Conservation (phyloP, 2,113 vertebrate genomes). For the Hipposideros armiger region DNA sequence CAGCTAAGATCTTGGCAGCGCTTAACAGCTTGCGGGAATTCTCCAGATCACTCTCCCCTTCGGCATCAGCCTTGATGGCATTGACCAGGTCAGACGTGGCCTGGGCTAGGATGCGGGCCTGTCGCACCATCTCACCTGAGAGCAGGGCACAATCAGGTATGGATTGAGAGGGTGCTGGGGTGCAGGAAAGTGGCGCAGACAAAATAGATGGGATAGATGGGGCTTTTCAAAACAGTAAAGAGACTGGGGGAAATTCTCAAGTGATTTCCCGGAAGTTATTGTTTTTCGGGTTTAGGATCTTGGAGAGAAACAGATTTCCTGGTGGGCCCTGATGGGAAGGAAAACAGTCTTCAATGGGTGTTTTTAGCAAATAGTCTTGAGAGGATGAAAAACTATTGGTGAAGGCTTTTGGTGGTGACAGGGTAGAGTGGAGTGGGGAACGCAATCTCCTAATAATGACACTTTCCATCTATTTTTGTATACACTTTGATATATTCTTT, state of each 20-base stretch:
- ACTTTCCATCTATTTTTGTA: not conserved
- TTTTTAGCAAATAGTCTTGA: conserved; percentile 36
- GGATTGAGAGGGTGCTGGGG: not conserved
- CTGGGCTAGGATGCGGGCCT: conserved; percentile 97
- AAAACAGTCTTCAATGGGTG: not conserved
- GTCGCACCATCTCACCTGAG: conserved; percentile 98
- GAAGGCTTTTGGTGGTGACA: not conserved
- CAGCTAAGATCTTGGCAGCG: conserved; percentile 96
- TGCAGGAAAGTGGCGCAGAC: not conserved
- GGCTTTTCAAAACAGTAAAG: not conserved
- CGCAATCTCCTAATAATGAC: not conserved
- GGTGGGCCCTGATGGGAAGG: not conserved
- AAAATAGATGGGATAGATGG: not conserved
- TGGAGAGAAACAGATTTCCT: not conserved
- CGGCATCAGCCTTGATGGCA: conserved; percentile 97
- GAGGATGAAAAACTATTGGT: not conserved
- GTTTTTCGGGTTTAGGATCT: conserved; percentile 10
- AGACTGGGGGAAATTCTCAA: not conserved
- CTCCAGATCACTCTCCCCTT: conserved; percentile 96
- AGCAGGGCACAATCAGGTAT: not conserved
- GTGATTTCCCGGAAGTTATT: not conserved
- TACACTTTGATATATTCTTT: not conserved
- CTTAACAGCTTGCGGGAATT: conserved; percentile 98
- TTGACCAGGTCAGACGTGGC: conserved; percentile 98
- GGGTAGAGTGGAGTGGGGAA: not conserved